Percentiles rank a stretch among this genome's conserved stretches.
phyloP scores from a whole-genome alignment of 2,888 invertebrate species.

The Crossocerus cetratus region DNA sequence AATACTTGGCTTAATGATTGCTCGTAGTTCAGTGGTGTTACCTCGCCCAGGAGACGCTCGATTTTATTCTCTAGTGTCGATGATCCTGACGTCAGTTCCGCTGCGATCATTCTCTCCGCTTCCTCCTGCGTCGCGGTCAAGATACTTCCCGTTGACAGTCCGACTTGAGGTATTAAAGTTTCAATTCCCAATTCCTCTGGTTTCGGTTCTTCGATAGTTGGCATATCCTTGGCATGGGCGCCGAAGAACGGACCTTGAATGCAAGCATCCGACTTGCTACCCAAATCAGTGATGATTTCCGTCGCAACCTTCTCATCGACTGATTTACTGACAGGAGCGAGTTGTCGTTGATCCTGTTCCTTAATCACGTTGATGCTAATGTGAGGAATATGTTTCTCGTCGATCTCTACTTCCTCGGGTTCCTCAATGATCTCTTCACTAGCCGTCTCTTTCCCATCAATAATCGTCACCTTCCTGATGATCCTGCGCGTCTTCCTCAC shows the following conservation, averaged over 20 bases:
- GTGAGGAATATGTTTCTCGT: constrained; percentile 85
- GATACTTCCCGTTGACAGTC: too few relatives aligned
- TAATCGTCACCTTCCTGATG: constrained; percentile 86
- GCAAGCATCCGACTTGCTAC: too few relatives aligned
- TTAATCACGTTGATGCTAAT: constrained; percentile 84
- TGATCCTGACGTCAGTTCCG: too few relatives aligned
- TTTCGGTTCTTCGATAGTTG: constrained; percentile 45
- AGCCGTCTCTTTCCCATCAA: constrained; percentile 90
- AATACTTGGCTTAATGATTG: constrained; percentile 39
- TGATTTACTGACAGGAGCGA: constrained; percentile 38
- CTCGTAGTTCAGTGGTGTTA: constrained; percentile 49
- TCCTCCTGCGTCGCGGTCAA: too few relatives aligned
- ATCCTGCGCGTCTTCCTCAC: constrained; percentile 86
- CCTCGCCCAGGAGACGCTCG: constrained; percentile 61
- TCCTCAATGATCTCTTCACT: constrained; percentile 91
- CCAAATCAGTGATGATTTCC: too few relatives aligned
- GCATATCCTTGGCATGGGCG: constrained; percentile 63
- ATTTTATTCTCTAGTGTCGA: too few relatives aligned
- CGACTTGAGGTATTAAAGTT: too few relatives aligned
- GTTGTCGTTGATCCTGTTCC: constrained; percentile 77
- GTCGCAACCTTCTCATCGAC: constrained; percentile 6
- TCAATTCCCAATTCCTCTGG: background rate
- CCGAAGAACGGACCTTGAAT: constrained; percentile 67
- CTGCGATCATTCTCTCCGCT: too few relatives aligned
- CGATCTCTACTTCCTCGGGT: constrained; percentile 87